These are phyloP conservation scores for Prunella fulvescens DNA, from an alignment of 2,113 vertebrate species.

Conservation along the genomic window DNA sequence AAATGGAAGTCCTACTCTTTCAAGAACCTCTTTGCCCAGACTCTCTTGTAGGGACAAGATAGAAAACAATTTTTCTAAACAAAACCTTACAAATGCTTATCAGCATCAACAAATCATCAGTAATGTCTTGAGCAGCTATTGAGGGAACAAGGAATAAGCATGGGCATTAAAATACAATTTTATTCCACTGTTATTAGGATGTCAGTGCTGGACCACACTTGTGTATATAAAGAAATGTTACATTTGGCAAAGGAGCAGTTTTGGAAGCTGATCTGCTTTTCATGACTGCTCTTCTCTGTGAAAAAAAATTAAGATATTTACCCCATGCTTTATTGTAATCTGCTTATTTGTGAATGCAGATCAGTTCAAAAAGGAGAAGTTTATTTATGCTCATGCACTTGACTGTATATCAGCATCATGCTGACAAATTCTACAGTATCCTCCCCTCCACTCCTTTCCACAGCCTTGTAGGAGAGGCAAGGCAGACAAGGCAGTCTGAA, in stretches of 20 bases:
- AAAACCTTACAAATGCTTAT: background rate
- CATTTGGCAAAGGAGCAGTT: background rate
- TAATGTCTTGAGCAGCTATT: background rate
- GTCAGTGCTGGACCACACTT: background rate
- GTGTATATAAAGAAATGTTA: background rate
- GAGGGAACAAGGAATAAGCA: background rate
- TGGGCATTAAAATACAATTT: background rate
- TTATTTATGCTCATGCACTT: background rate
- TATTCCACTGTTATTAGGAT: background rate
- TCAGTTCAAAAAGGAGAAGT: background rate
- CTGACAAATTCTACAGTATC: background rate
- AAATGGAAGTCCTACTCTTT: background rate
- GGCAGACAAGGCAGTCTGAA: conserved; percentile 12
- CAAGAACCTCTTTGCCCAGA: background rate
- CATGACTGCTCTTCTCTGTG: background rate
- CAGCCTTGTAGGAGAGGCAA: background rate
- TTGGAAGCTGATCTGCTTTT: conserved; percentile 6
- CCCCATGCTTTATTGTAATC: background rate
- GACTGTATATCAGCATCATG: background rate
- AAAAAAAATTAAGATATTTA: background rate
- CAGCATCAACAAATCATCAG: too few relatives aligned
- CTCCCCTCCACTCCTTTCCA: background rate
- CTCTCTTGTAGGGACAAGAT: background rate
- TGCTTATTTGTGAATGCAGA: background rate
- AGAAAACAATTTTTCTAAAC: background rate